phyloP scores from a whole-genome alignment of 2,797 vertebrate genomes.

The Fistularia tabacaria region DNA sequence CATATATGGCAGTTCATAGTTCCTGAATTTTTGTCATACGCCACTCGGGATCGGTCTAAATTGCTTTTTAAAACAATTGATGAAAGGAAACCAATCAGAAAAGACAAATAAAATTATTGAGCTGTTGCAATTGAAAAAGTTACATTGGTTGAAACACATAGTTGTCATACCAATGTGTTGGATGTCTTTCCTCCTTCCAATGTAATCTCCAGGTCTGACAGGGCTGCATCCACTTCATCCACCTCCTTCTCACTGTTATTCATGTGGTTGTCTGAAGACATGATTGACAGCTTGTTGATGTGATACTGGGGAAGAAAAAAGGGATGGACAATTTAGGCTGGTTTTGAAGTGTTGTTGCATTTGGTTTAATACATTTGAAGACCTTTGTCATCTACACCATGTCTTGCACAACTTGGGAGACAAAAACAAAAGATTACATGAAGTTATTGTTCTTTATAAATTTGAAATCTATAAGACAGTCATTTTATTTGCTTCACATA shows the following conservation, averaged over 20 bases:
- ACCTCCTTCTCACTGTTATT: conserved; percentile 99
- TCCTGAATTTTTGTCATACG: conserved; percentile 13
- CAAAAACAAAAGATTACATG: not conserved
- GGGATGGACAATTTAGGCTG: too few relatives aligned
- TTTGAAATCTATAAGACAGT: too few relatives aligned
- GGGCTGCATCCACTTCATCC: conserved; percentile 96
- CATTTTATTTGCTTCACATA: too few relatives aligned
- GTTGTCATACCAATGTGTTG: conserved; percentile 83
- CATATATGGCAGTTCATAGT: conserved; percentile 54
- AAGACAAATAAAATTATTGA: not conserved
- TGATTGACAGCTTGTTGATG: conserved; percentile 98
- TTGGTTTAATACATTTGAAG: not conserved
- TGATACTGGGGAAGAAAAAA: conserved; percentile 82
- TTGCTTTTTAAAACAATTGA: too few relatives aligned
- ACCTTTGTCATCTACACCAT: not conserved
- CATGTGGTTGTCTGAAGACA: conserved; percentile 98
- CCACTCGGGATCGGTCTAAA: too few relatives aligned
- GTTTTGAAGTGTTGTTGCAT: not conserved
- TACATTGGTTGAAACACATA: too few relatives aligned
- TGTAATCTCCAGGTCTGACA: conserved; percentile 97
- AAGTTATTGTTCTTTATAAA: too few relatives aligned
- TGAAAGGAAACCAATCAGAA: conserved; percentile 7
- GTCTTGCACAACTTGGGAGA: not conserved
- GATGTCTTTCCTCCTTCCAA: conserved; percentile 97
- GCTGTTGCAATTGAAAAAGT: not conserved